Conservation (phyloP, 1,140 invertebrate species). For the Macrosteles quadrilineatus region DNA sequence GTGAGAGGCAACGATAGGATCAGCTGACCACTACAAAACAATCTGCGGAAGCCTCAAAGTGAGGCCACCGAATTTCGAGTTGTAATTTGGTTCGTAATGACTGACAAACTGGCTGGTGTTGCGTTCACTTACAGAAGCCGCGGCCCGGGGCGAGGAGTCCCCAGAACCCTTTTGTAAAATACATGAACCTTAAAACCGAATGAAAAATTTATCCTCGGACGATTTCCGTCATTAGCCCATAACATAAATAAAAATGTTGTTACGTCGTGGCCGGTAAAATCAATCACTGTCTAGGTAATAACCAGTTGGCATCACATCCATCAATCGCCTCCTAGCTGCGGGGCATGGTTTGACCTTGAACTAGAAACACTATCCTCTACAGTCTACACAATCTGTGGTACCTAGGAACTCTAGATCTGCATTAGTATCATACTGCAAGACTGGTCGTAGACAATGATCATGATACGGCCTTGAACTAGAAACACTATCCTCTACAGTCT, state of each 20-base stretch:
- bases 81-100: conserved; percentile 7
- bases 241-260: conserved; percentile 25
- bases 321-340: neutral
- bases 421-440: too few relatives aligned
- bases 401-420: too few relatives aligned
- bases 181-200: neutral
- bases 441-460: too few relatives aligned
- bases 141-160: neutral
- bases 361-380: conserved; percentile 7
- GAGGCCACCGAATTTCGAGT: neutral
- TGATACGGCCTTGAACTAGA: too few relatives aligned
- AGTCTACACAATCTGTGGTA: too few relatives aligned
- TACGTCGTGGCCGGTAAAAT: neutral
- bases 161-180: conserved; percentile 15
- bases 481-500: too few relatives aligned
- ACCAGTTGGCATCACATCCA: conserved; percentile 2
- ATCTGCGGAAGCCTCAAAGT: neutral
- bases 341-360: conserved; percentile 8
- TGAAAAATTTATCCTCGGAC: conserved; percentile 26
- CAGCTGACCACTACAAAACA: too few relatives aligned
- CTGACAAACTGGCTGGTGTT: neutral
- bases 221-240: conserved; percentile 19
- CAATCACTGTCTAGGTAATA: conserved; percentile 14
- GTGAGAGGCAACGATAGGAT: too few relatives aligned
- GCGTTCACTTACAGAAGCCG: conserved; percentile 5